Conservation (phyloP, 2,888 invertebrate genomes). For the Balanococcus diminutus region DNA sequence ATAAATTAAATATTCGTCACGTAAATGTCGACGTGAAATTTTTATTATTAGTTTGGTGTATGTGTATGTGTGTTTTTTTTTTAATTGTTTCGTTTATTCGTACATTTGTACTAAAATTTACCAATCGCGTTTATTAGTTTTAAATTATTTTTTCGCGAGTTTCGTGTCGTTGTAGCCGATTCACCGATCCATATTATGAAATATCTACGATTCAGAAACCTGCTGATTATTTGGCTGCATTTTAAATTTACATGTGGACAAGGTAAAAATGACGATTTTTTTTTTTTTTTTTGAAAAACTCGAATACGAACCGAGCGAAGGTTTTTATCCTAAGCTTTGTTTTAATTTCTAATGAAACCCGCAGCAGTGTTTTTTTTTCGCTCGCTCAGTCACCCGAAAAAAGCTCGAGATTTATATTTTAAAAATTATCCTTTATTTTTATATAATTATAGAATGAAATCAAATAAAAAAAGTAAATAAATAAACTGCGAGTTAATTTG, state of each 20-base stretch:
- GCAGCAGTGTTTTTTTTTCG: background rate
- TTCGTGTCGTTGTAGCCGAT: background rate
- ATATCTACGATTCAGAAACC: background rate
- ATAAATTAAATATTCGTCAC: background rate
- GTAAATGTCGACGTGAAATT: constrained; percentile 29
- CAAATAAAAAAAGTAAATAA: background rate
- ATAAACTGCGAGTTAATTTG: background rate
- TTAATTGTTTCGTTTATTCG: background rate
- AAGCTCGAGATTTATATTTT: background rate
- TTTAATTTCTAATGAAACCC: background rate
- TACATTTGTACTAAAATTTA: background rate
- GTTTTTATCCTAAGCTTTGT: background rate
- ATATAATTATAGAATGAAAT: background rate
- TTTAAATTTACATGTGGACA: constrained; percentile 3
- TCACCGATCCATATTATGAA: background rate
- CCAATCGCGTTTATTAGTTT: background rate
- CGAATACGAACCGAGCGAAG: background rate
- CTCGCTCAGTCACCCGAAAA: too few relatives aligned
- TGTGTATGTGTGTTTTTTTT: background rate
- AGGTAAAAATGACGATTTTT: background rate
- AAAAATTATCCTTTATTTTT: background rate
- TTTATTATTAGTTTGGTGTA: background rate
- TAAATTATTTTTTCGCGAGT: background rate
- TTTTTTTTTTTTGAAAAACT: background rate
- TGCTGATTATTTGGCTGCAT: constrained; percentile 10